Evolutionary conservation across 2,113 vertebrate species (phyloP).

Genomic region (Ondatra zibethicus): DNA sequence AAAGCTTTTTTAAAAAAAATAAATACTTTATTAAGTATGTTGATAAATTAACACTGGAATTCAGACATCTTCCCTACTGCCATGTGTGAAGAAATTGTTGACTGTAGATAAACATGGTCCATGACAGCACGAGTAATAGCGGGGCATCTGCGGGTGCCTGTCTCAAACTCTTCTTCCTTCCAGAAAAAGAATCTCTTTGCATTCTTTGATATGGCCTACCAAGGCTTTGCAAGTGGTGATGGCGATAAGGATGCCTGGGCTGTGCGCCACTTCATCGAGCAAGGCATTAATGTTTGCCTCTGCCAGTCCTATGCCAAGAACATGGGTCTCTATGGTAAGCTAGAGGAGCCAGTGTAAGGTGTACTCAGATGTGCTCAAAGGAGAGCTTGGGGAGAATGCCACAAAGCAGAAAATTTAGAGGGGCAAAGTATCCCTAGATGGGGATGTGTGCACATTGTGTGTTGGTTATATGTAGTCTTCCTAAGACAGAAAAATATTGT

Average conservation of each 20-base stretch:
- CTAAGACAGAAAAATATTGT: not conserved
- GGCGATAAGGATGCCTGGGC: constrained; percentile 97
- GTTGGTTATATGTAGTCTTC: not conserved
- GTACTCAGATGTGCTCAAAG: not conserved
- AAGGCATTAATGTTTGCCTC: constrained; percentile 94
- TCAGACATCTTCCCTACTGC: not conserved
- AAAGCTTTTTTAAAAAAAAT: not conserved
- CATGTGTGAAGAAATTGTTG: not conserved
- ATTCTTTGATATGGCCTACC: constrained; percentile 99
- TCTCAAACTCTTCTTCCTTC: constrained; percentile 52
- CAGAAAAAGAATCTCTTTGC: constrained; percentile 96
- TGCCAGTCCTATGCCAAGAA: constrained; percentile 99
- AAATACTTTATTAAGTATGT: not conserved
- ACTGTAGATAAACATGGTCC: not conserved
- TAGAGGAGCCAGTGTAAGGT: accelerated
- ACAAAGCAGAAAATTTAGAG: not conserved
- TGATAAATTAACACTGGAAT: not conserved
- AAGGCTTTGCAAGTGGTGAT: constrained; percentile 98
- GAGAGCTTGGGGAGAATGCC: not conserved
- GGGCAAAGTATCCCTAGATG: not conserved
- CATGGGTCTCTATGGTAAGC: constrained; percentile 98
- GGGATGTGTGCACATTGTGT: not conserved
- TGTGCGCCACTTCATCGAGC: constrained; percentile 96
- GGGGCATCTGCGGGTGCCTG: not conserved
- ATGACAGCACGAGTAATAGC: not conserved